A percentile compares a stretch with the other conserved stretches of the same genome.
Conservation (phyloP, 2,888 invertebrate species). For the Phrixothrix hirtus region DNA sequence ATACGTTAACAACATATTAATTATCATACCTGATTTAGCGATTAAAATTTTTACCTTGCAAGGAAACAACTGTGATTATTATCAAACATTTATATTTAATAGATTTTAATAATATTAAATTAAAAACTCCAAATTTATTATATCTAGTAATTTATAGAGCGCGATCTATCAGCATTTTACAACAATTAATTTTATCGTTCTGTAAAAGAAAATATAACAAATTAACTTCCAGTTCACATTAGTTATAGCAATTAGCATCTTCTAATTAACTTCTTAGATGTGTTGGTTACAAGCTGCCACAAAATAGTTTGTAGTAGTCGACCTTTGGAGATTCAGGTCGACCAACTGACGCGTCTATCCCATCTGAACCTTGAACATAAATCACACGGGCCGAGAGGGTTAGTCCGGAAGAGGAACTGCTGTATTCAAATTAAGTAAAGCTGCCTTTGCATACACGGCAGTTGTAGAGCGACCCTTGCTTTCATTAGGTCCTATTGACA, state of each 20-base stretch:
- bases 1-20: too few relatives aligned
- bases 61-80: too few relatives aligned
- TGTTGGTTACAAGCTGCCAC: background rate
- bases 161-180: too few relatives aligned
- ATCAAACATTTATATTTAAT: too few relatives aligned
- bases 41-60: too few relatives aligned
- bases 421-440: conserved; percentile 41
- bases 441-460: conserved; percentile 38
- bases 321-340: conserved; percentile 8
- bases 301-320: background rate
- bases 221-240: too few relatives aligned
- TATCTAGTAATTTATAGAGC: too few relatives aligned
- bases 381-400: conserved; percentile 43
- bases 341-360: conserved; percentile 40
- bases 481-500: conserved; percentile 41
- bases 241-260: conserved; percentile 10
- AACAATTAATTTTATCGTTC: too few relatives aligned
- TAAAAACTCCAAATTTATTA: too few relatives aligned
- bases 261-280: conserved; percentile 5
- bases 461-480: conserved; percentile 38
- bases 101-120: too few relatives aligned
- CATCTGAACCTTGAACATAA: conserved; percentile 40
- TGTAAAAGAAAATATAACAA: too few relatives aligned
- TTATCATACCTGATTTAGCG: too few relatives aligned
- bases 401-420: conserved; percentile 42